phyloP scores from a whole-genome alignment of 2,888 invertebrate species.

The Nephrotoma appendiculata region DNA sequence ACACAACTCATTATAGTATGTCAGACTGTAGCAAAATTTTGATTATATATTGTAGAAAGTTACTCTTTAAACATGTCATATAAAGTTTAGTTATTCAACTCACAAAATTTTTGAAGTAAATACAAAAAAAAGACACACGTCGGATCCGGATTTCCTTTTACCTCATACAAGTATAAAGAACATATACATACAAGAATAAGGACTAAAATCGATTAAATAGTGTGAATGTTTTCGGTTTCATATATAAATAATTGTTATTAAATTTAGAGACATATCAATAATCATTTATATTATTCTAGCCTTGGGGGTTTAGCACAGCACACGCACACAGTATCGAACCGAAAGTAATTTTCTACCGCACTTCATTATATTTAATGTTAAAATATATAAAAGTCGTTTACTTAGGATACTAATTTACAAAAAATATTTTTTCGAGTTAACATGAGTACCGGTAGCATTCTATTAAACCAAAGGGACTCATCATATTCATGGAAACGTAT shows the following conservation, averaged over 20 bases:
- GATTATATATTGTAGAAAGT: not conserved
- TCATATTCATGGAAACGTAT: not conserved
- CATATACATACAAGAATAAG: not conserved
- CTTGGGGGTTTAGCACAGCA: not conserved
- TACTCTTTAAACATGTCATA: not conserved
- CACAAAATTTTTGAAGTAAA: not conserved
- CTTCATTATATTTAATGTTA: too few relatives aligned
- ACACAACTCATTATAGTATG: not conserved
- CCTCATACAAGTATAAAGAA: not conserved
- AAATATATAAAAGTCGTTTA: not conserved
- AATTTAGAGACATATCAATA: not conserved
- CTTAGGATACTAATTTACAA: not conserved
- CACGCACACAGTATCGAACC: not conserved
- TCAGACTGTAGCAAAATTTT: not conserved
- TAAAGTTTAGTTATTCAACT: not conserved
- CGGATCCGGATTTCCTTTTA: not conserved
- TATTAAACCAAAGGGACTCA: not conserved
- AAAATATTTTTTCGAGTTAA: not conserved
- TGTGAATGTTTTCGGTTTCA: not conserved
- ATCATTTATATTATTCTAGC: not conserved
- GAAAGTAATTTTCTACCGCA: not conserved
- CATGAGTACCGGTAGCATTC: not conserved
- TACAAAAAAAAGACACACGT: not conserved
- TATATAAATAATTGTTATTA: not conserved
- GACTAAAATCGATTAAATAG: not conserved